phyloP scores from a whole-genome alignment of 2,113 vertebrate species.

The Trematocara stigmaticum region DNA sequence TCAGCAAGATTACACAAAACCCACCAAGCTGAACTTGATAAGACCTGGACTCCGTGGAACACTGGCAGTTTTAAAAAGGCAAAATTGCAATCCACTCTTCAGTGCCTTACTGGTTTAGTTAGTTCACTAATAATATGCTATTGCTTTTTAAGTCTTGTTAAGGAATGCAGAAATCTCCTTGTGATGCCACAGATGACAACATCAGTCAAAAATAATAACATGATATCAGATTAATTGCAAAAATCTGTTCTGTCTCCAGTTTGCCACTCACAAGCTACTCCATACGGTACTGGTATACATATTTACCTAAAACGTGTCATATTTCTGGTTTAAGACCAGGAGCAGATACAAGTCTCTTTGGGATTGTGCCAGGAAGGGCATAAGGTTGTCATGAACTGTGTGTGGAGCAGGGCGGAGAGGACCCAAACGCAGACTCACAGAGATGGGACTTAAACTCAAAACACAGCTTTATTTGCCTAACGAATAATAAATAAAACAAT shows the following conservation, averaged over 20 bases:
- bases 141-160: not conserved
- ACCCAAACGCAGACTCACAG: not conserved
- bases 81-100: not conserved
- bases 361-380: not conserved
- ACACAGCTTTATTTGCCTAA: not conserved
- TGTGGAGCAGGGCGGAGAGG: not conserved
- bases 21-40: not conserved
- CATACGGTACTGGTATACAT: accelerated
- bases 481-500: not conserved
- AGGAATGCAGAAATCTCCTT: not conserved
- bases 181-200: not conserved
- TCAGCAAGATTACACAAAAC: not conserved
- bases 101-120: not conserved
- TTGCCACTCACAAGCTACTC: accelerated
- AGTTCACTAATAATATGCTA: accelerated
- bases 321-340: not conserved
- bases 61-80: not conserved
- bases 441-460: not conserved
- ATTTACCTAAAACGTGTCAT: accelerated
- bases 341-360: not conserved
- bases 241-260: not conserved
- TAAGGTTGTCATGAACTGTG: not conserved
- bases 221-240: not conserved
- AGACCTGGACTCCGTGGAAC: not conserved
- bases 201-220: not conserved